These are phyloP conservation scores for Rhynchonycteris naso DNA, from an alignment of 2,797 vertebrate genomes.

Conservation along the genomic window DNA sequence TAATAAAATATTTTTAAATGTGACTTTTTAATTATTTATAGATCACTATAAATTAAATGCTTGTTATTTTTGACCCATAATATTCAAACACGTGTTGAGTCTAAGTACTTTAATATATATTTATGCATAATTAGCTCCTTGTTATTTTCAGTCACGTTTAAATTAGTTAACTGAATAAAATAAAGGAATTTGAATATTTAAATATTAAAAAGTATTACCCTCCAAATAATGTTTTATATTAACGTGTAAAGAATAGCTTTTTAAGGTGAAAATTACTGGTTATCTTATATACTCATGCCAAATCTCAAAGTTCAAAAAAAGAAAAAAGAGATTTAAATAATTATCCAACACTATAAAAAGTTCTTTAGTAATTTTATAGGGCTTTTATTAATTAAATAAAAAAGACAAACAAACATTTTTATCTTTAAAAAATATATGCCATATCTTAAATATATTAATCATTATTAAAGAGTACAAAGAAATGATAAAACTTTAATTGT, in stretches of 20 bases:
- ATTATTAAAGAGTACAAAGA: background rate
- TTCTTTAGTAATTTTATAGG: background rate
- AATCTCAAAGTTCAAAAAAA: background rate
- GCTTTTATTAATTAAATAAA: background rate
- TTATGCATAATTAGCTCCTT: background rate
- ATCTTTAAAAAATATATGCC: background rate
- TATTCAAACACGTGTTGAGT: background rate
- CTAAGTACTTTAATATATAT: background rate
- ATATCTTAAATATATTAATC: background rate
- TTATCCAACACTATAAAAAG: background rate
- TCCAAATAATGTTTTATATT: background rate
- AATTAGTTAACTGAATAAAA: background rate
- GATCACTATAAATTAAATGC: conserved; percentile 32
- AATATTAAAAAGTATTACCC: background rate
- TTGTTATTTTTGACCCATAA: conserved; percentile 50
- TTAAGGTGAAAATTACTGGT: conserved; percentile 11
- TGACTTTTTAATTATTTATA: conserved; percentile 39
- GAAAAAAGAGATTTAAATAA: background rate
- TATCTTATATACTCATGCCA: background rate
- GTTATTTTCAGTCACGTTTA: background rate
- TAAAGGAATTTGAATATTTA: background rate
- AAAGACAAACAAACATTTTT: background rate
- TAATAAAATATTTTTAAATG: conserved; percentile 41
- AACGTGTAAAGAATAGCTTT: background rate
- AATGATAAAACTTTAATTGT: background rate